These are phyloP conservation scores for Eucera pruinosa DNA, from an alignment of 2,888 invertebrate genomes.

Conservation along the genomic window DNA sequence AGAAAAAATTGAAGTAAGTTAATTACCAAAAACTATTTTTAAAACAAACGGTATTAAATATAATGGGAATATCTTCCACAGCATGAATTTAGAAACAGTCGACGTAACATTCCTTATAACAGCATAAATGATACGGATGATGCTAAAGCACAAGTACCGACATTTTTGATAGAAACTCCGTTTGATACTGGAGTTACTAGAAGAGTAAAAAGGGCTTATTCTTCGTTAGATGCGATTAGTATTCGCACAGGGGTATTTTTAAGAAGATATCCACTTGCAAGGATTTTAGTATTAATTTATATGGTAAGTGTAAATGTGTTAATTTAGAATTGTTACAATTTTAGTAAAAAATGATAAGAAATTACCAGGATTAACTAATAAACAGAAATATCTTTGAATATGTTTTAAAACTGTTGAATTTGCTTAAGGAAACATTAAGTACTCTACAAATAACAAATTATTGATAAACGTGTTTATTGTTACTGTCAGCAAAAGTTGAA, in stretches of 20 bases:
- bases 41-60: background rate
- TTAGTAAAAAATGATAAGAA: background rate
- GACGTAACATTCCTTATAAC: slow-evolving; percentile 86
- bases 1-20: slow-evolving; percentile 90
- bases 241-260: slow-evolving; percentile 92
- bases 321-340: background rate
- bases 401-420: background rate
- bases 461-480: background rate
- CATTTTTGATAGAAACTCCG: slow-evolving; percentile 90
- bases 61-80: slow-evolving; percentile 70
- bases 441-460: background rate
- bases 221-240: slow-evolving; percentile 91
- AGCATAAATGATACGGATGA: slow-evolving; percentile 89
- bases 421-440: background rate
- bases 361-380: background rate
- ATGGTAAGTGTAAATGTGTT: slow-evolving; percentile 86
- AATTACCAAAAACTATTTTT: slow-evolving; percentile 7
- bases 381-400: background rate
- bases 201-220: slow-evolving; percentile 91
- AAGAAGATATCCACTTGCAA: slow-evolving; percentile 92
- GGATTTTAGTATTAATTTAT: slow-evolving; percentile 93
- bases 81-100: slow-evolving; percentile 87
- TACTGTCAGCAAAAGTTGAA: background rate
- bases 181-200: slow-evolving; percentile 91
- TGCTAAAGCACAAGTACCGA: slow-evolving; percentile 89